A percentile compares a stretch with the other conserved stretches of the same genome.
These are phyloP conservation scores for Muraenolepis orangiensis DNA, from an alignment of 2,797 vertebrate species.

Conservation along the genomic window DNA sequence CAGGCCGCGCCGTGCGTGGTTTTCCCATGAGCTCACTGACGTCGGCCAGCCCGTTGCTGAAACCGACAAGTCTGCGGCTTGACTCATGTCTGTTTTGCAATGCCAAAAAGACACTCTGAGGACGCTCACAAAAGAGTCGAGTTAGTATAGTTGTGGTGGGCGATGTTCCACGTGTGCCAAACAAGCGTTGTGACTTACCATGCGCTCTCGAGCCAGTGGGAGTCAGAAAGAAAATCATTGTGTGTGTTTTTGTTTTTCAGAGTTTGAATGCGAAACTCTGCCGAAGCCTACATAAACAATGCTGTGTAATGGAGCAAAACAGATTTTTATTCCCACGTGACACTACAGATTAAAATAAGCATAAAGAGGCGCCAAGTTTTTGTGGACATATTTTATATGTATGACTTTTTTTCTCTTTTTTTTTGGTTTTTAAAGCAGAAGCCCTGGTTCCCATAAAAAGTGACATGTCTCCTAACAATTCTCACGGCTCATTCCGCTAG, in stretches of 20 bases:
- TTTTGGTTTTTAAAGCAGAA: too few species aligned
- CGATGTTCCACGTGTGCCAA: neutral
- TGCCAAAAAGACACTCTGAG: neutral
- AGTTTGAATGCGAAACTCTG: neutral
- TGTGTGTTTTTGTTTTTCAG: neutral
- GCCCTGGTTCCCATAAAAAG: neutral
- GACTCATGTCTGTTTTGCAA: constrained; percentile 34
- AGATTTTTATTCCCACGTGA: too few species aligned
- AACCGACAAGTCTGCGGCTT: constrained; percentile 34
- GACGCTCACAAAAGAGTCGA: neutral
- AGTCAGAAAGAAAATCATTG: neutral
- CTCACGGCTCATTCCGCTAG: too few species aligned
- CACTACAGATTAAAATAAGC: too few species aligned
- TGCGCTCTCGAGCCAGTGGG: neutral
- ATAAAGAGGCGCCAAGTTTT: too few species aligned
- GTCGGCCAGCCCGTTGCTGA: constrained; percentile 27
- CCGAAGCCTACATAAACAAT: neutral
- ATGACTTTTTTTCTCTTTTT: too few species aligned
- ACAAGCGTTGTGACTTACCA: neutral
- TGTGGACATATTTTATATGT: too few species aligned
- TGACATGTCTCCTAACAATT: neutral
- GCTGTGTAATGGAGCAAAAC: neutral
- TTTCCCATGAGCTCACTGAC: constrained; percentile 43
- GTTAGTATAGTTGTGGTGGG: neutral
- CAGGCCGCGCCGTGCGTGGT: constrained; percentile 14